phyloP scores from a whole-genome alignment of 2,888 invertebrate species.

The Synanthedon andrenaeformis region DNA sequence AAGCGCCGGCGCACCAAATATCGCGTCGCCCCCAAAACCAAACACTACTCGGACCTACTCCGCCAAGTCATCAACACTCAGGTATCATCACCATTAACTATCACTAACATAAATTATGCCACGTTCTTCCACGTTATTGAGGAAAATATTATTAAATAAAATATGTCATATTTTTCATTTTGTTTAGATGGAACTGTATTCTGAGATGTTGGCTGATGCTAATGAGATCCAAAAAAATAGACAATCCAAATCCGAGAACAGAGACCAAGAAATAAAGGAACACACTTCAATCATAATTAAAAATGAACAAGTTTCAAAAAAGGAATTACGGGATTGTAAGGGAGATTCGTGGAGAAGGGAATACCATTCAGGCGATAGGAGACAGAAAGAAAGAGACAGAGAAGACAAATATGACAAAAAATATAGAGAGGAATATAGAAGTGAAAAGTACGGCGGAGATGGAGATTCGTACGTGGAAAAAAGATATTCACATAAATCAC shows the following conservation, averaged over 20 bases:
- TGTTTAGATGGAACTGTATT: slow-evolving; percentile 34
- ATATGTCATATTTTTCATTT: background rate
- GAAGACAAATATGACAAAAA: slow-evolving; percentile 1
- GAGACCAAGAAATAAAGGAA: background rate
- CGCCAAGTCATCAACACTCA: slow-evolving; percentile 72
- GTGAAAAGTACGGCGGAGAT: background rate
- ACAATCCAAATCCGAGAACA: background rate
- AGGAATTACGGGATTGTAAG: background rate
- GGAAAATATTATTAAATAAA: too few relatives aligned
- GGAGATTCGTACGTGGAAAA: background rate
- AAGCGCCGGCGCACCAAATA: slow-evolving; percentile 72
- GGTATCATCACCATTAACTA: slow-evolving; percentile 35
- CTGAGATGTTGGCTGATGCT: slow-evolving; percentile 9
- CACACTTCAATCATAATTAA: background rate
- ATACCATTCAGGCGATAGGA: background rate
- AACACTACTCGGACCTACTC: slow-evolving; percentile 70
- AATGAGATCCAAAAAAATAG: background rate
- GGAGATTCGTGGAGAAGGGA: background rate
- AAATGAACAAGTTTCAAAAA: too few relatives aligned
- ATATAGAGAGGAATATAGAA: background rate
- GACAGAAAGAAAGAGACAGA: background rate
- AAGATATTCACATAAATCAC: background rate
- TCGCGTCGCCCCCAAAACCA: slow-evolving; percentile 66
- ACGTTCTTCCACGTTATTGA: background rate
- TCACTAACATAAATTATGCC: background rate